Evolutionary conservation across 2,797 vertebrate genomes (phyloP), one percentile per base, ranked within the genome.

Genomic region (Acanthurus leucopareius): DNA sequence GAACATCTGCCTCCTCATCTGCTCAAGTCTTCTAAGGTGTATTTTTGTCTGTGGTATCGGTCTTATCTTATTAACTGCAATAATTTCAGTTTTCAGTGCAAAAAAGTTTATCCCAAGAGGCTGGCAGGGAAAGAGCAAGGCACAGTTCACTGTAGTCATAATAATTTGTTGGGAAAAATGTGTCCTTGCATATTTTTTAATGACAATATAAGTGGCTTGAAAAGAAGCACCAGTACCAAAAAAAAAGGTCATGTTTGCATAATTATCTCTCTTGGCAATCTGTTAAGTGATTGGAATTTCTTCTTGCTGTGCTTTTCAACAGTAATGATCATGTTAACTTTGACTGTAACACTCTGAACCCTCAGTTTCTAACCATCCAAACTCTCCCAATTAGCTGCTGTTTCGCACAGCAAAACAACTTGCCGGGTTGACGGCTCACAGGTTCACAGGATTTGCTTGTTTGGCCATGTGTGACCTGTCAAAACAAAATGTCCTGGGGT

Each of bases 1-100:
- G 82, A 88, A 76, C 82, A 82, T 83, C 67, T 88, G 75, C 68
- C 86, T 58, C n/a, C 69, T 51, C 56, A 54, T 4, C 45, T 47
- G 40, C 40, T 61, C 22, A 40, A 15, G 69, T 66, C 48, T 69
- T 63, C 58, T 45, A 28, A 56, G 61, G 54, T 49, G 28, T 57
- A 15, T 48, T 44, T 71, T 53, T 78, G 49, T 63, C 66, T 64
- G 54, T 10, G 8, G 17, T 47, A 17, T 38, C 45, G 7, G 28
- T 22, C 14, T 63, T 49, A 35, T 35, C 32, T 35, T 35, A 35
- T 35, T 1, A 38, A 38, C 32, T 61, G 35, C 16, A 52, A 64
- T 67, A 13, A 60, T 65, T 59, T 52, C 5, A 52, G 59, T 52
- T 16, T 77, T 68, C 49, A 22, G 54, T 63, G 20, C 51, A 38